phyloP scores from a whole-genome alignment of 2,113 vertebrate genomes.

The Pseudorasbora parva region DNA sequence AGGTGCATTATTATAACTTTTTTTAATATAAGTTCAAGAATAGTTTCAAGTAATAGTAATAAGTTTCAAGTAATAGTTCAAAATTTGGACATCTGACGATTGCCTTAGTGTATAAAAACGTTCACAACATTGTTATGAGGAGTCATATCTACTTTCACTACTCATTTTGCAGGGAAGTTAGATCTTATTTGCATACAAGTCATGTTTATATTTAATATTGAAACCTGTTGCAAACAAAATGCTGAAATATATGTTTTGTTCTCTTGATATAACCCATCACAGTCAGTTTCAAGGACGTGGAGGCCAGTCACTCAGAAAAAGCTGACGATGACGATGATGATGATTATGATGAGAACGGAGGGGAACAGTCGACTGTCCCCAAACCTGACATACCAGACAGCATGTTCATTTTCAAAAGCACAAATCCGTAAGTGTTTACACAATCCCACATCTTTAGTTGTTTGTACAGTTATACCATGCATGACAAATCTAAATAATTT shows the following conservation, averaged over 20 bases:
- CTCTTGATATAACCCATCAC: conserved; percentile 15
- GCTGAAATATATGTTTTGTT: not conserved
- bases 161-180: not conserved
- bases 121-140: not conserved
- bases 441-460: not conserved
- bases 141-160: not conserved
- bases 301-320: conserved; percentile 66
- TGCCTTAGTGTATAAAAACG: too few relatives aligned
- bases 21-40: not conserved
- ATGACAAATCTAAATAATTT: not conserved
- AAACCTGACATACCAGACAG: conserved; percentile 90
- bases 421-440: conserved; percentile 88
- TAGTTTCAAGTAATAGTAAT: not conserved
- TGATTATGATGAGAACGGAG: conserved; percentile 70
- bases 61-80: not conserved
- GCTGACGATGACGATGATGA: conserved; percentile 33
- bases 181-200: not conserved
- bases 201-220: not conserved
- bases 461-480: not conserved
- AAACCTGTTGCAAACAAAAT: not conserved
- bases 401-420: conserved; percentile 98
- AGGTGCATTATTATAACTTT: too few relatives aligned
- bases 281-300: conserved; percentile 78
- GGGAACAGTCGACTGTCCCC: conserved; percentile 73
- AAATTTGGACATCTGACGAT: too few relatives aligned